Conservation (phyloP, 2,888 invertebrate species). For the Xestoiulus laeticollis region DNA sequence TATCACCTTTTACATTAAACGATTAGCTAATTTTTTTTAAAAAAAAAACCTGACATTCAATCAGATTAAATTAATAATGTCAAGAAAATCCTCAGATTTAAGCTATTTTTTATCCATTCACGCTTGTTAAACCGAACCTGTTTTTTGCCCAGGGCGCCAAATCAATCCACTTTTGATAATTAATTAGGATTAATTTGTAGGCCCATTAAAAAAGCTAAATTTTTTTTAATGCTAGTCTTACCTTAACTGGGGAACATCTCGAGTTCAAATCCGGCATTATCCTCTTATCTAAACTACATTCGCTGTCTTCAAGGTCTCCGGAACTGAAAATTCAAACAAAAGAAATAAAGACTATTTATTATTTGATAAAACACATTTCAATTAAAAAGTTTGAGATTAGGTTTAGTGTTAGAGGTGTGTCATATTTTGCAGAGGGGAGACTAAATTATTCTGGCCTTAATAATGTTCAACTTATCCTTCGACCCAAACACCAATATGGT, state of each 20-base stretch:
- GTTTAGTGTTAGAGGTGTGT: not conserved
- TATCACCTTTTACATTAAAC: too few relatives aligned
- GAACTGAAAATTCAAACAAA: slow-evolving; percentile 20
- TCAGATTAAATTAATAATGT: not conserved
- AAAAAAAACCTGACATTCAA: not conserved
- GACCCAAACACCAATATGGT: not conserved
- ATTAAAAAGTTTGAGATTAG: not conserved
- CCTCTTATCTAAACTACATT: slow-evolving; percentile 34
- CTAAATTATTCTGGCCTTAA: not conserved
- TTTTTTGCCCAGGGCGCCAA: not conserved
- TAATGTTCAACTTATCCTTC: not conserved
- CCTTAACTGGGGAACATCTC: not conserved
- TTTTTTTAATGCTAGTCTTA: not conserved
- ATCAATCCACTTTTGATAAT: not conserved
- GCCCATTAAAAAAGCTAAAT: too few relatives aligned
- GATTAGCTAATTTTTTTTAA: too few relatives aligned
- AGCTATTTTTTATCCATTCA: not conserved
- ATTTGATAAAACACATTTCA: not conserved
- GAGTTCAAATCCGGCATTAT: slow-evolving; percentile 9
- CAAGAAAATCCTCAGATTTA: not conserved
- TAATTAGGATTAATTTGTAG: not conserved
- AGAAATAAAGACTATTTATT: not conserved
- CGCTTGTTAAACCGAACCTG: not conserved
- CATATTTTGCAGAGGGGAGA: not conserved
- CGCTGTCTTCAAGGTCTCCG: slow-evolving; percentile 45